Base-by-base conservation (phyloP, 2,797 vertebrate genomes). In the Spea hammondii region DNA sequence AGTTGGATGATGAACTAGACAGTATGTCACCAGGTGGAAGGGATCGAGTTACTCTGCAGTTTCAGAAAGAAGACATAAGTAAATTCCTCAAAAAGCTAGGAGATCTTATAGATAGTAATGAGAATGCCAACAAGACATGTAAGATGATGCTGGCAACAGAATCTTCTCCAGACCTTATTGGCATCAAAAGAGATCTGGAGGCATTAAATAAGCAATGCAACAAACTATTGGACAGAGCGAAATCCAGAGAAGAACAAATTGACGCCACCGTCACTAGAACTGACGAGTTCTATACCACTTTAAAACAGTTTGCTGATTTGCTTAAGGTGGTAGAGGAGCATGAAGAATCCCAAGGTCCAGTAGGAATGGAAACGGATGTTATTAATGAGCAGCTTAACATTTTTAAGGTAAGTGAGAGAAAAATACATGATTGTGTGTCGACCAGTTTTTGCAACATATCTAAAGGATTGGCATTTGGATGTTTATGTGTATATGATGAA, bases 1-100 rank as follows among this genome's bases (percentile, higher is more conserved):
- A 98, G 85, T 92, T 97, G 83, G 98, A 99, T 68, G 98, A 99
- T 82, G 98, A 98, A 84, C 90, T 99, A 45, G 98, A 99, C 75
- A 92, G 90, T 83, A 97, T 99, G 98, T 87, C 91, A 72, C 92
- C 97, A 0, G 92, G 96, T 32, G 95, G 91, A 69, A 93, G 97
- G 13, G 92, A 97, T 82, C 82, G 90, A 10, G 71, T 84, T 73
- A 89, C 88, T 1, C 86, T 99, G 32, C 90, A 88, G 8, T 87
- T 89, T 14, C 97, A 99, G 88, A 92, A 91, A 85, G 90, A 89
- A 46, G 87, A 80, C 67, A 94, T 98, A 65, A 88, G 91, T 77
- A 53, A 44, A 84, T 99, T 99, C 77, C 83, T 96, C 74, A 79
- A 89, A 59, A 97, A 96, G 83, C 89, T 99, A 59, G 93, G 91